phyloP scores from a whole-genome alignment of 2,113 vertebrate species.

The Colistium nudipinnis region DNA sequence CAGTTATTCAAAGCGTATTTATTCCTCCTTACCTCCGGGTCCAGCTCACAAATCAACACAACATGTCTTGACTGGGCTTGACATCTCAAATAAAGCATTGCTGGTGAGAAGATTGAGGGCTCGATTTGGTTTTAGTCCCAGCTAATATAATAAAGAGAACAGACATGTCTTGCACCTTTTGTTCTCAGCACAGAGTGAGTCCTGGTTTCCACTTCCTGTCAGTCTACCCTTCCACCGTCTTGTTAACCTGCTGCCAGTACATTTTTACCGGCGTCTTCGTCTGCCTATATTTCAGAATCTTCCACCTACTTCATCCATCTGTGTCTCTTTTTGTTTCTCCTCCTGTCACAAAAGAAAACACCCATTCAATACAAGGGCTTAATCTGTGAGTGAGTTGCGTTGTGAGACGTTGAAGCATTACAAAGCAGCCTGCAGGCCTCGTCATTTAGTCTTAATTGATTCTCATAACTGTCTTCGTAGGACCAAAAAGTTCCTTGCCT shows the following conservation, averaged over 20 bases:
- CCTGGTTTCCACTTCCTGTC: conserved; percentile 30
- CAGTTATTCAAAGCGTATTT: conserved; percentile 41
- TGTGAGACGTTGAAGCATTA: conserved; percentile 6
- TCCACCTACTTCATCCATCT: background rate
- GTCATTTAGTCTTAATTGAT: conserved; percentile 56
- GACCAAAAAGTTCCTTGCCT: conserved; percentile 26
- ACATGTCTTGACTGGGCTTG: conserved; percentile 41
- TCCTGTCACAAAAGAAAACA: conserved; percentile 1
- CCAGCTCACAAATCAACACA: conserved; percentile 35
- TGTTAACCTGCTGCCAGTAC: conserved; percentile 29
- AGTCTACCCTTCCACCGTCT: conserved; percentile 3
- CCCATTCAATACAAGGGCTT: background rate
- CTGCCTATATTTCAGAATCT: background rate
- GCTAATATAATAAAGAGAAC: conserved; percentile 21
- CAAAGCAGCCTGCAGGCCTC: conserved; percentile 35
- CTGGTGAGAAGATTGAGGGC: conserved; percentile 15
- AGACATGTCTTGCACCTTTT: conserved; percentile 33
- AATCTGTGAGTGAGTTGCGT: conserved; percentile 2
- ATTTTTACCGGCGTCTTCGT: background rate
- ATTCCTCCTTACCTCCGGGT: conserved; percentile 31
- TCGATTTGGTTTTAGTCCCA: conserved; percentile 10
- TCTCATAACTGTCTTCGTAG: conserved; percentile 62
- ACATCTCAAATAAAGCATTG: conserved; percentile 48
- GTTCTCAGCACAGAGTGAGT: background rate
- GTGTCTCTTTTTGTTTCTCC: background rate